These are phyloP conservation scores for Aramus guarauna DNA, from an alignment of 2,113 vertebrate species.

Conservation along the genomic window DNA sequence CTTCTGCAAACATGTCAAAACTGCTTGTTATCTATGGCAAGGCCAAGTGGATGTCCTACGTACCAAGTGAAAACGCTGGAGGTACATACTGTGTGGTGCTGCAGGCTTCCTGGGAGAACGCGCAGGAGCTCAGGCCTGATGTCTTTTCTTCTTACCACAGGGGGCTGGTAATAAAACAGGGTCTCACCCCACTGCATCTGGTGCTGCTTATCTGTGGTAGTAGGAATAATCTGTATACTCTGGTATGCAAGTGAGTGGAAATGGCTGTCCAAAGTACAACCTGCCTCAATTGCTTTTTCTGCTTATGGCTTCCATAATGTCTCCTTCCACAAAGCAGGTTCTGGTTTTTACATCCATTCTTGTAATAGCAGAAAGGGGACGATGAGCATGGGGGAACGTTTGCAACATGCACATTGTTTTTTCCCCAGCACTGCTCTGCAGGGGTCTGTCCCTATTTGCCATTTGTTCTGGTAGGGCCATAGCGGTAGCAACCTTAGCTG, in stretches of 20 bases:
- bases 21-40: neutral
- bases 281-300: neutral
- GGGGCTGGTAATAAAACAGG: neutral
- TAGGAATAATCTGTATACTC: neutral
- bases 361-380: neutral
- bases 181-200: neutral
- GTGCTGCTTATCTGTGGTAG: neutral
- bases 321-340: neutral
- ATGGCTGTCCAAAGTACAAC: neutral
- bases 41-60: neutral
- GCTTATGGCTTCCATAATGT: neutral
- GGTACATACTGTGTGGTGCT: neutral
- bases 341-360: neutral
- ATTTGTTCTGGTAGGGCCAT: neutral
- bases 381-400: neutral
- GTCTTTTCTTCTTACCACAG: neutral
- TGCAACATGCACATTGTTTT: fast-evolving
- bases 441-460: neutral
- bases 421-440: neutral
- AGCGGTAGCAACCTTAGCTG: neutral
- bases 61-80: neutral
- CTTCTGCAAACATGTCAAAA: neutral
- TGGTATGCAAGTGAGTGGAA: neutral
- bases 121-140: neutral
- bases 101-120: neutral